A percentile compares a stretch with the other conserved stretches of the same genome.
These are phyloP conservation scores for Melanotaenia maccullochi DNA, from an alignment of 2,797 vertebrate genomes.

Conservation along the genomic window DNA sequence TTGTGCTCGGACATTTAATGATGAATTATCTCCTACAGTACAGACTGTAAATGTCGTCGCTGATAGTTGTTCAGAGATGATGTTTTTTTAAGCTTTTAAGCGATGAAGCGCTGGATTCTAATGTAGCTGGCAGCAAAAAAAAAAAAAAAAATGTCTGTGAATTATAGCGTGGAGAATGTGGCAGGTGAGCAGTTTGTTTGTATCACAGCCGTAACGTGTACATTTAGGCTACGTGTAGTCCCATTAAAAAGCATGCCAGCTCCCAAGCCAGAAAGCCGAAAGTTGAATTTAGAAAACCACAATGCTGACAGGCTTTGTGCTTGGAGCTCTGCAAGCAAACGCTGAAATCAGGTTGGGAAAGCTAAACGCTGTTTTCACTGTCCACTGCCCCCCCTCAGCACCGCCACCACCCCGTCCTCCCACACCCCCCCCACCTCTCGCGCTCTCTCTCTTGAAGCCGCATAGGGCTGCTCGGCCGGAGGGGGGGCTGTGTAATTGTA, in stretches of 20 bases:
- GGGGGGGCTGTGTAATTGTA: conserved; percentile 86
- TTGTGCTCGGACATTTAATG: conserved; percentile 31
- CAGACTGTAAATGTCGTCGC: conserved; percentile 9
- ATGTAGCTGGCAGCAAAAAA: conserved; percentile 18
- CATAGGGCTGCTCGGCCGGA: conserved; percentile 79
- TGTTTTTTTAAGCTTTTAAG: conserved; percentile 16
- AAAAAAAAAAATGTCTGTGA: conserved; percentile 30
- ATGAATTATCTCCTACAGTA: background rate
- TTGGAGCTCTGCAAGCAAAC: background rate
- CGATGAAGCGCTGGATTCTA: conserved; percentile 20
- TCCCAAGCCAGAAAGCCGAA: conserved; percentile 38
- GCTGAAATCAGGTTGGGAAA: conserved; percentile 41
- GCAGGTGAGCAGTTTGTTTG: conserved; percentile 69
- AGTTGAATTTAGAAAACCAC: conserved; percentile 56
- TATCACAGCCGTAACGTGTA: conserved; percentile 35
- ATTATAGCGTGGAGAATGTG: conserved; percentile 49
- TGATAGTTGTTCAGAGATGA: background rate
- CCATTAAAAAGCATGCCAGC: conserved; percentile 27
- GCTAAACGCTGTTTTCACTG: conserved; percentile 48
- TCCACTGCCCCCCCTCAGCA: conserved; percentile 27
- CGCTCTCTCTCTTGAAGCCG: conserved; percentile 69
- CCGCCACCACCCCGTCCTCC: conserved; percentile 4
- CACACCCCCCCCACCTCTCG: conserved; percentile 3
- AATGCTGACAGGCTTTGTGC: conserved; percentile 30
- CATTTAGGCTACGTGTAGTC: background rate